A percentile compares a stretch with the other conserved stretches of the same genome.
phyloP scores from a whole-genome alignment of 2,797 vertebrate species.

The Xerus rutilus region DNA sequence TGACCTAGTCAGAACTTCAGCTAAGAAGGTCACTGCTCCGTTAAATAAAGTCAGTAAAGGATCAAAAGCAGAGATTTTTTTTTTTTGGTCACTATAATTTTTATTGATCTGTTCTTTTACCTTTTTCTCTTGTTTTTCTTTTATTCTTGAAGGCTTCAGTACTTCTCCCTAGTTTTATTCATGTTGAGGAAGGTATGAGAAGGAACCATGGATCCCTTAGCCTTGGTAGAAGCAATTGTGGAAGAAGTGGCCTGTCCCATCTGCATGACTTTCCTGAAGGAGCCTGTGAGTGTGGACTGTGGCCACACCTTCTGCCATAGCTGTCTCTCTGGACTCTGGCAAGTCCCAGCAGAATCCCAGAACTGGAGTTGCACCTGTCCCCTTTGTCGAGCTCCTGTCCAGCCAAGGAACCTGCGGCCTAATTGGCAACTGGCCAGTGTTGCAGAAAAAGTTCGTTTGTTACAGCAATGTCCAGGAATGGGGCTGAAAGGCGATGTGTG shows the following conservation, averaged over 20 bases:
- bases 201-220: constrained; percentile 56
- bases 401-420: constrained; percentile 81
- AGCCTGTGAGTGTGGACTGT: constrained; percentile 75
- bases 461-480: constrained; percentile 56
- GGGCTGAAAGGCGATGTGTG: constrained; percentile 55
- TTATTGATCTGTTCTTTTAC: not conserved
- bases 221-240: constrained; percentile 65
- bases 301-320: constrained; percentile 76
- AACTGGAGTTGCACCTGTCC: constrained; percentile 80
- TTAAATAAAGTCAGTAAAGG: not conserved
- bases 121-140: not conserved
- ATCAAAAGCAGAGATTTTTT: not conserved
- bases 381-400: constrained; percentile 85
- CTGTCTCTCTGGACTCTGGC: constrained; percentile 74
- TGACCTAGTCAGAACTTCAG: not conserved
- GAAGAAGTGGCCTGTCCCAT: constrained; percentile 77
- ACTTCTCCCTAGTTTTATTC: not conserved
- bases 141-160: not conserved
- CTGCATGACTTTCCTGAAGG: constrained; percentile 75
- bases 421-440: constrained; percentile 86
- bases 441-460: constrained; percentile 82
- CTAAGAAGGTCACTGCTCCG: not conserved
- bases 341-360: constrained; percentile 56
- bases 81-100: not conserved
- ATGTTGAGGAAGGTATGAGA: not conserved